These are phyloP conservation scores for Scaptomyza parva DNA, from an alignment of 2,888 invertebrate species.

Conservation along the genomic window DNA sequence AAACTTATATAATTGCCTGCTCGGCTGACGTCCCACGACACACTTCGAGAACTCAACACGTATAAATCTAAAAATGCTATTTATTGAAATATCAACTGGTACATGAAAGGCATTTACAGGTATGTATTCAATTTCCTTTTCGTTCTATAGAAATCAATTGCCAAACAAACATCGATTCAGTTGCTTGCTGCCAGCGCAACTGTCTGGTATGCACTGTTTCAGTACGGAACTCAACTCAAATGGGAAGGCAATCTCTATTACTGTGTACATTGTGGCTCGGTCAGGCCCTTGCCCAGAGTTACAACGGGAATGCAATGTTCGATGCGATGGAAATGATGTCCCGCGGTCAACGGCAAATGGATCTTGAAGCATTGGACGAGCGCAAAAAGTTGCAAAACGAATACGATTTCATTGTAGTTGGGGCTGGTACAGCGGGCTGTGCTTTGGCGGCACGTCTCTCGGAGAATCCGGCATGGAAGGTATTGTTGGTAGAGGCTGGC, in stretches of 20 bases:
- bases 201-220: neutral
- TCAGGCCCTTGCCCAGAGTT: conserved; percentile 20
- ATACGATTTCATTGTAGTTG: conserved; percentile 92
- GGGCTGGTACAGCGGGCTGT: conserved; percentile 93
- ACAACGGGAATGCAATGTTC: conserved; percentile 33
- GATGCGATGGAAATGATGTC: conserved; percentile 66
- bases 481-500: conserved; percentile 90
- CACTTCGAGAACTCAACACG: neutral
- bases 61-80: neutral
- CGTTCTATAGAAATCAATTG: conserved; percentile 12
- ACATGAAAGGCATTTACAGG: neutral
- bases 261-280: conserved; percentile 3
- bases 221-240: neutral
- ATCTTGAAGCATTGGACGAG: conserved; percentile 74
- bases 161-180: conserved; percentile 16
- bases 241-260: conserved; percentile 11
- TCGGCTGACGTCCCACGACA: neutral
- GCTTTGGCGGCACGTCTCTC: conserved; percentile 90
- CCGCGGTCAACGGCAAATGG: conserved; percentile 72
- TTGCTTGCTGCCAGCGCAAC: conserved; percentile 15
- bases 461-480: conserved; percentile 88
- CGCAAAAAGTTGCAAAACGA: conserved; percentile 78
- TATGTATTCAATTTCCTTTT: conserved; percentile 8
- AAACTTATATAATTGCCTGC: neutral
- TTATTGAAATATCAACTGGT: neutral